Evolutionary conservation across 2,888 invertebrate genomes (phyloP).

Genomic region (Unio delphinus): DNA sequence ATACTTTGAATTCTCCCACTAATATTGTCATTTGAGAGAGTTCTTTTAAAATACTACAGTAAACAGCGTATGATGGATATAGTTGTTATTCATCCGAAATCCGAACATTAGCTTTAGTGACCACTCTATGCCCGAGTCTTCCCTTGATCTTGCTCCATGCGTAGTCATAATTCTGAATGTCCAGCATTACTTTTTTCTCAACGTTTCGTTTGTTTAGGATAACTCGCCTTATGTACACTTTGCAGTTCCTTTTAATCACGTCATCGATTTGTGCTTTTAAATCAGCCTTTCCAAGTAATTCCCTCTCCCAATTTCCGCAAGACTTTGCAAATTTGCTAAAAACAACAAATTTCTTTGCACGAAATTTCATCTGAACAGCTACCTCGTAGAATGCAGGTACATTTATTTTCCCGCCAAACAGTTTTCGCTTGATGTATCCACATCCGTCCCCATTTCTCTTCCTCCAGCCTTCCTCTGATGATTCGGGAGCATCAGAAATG

Average conservation of each 20-base stretch:
- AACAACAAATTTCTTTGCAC: constrained; percentile 18
- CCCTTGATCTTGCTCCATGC: too few relatives aligned
- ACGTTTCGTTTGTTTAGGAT: constrained; percentile 11
- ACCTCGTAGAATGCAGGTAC: constrained; percentile 28
- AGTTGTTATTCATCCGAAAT: too few relatives aligned
- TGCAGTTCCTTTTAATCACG: neutral
- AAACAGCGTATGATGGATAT: too few relatives aligned
- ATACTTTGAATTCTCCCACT: too few relatives aligned
- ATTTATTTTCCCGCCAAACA: constrained; percentile 14
- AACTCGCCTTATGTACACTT: constrained; percentile 3
- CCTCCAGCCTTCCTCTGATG: constrained; percentile 3
- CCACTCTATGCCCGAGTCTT: too few relatives aligned
- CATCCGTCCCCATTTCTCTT: constrained; percentile 13
- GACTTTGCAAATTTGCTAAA: constrained; percentile 13
- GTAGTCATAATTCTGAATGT: too few relatives aligned
- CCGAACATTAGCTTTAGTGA: too few relatives aligned
- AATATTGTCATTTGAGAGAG: too few relatives aligned
- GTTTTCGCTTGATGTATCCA: constrained; percentile 13
- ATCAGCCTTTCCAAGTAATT: constrained; percentile 11
- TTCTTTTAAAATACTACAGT: too few relatives aligned
- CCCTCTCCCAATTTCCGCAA: constrained; percentile 20
- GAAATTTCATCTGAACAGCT: constrained; percentile 13
- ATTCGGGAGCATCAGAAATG: neutral
- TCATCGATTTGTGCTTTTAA: constrained; percentile 17
- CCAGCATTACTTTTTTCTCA: constrained; percentile 3